Conservation (phyloP, 2,888 invertebrate genomes). For the Andrena fulva region DNA sequence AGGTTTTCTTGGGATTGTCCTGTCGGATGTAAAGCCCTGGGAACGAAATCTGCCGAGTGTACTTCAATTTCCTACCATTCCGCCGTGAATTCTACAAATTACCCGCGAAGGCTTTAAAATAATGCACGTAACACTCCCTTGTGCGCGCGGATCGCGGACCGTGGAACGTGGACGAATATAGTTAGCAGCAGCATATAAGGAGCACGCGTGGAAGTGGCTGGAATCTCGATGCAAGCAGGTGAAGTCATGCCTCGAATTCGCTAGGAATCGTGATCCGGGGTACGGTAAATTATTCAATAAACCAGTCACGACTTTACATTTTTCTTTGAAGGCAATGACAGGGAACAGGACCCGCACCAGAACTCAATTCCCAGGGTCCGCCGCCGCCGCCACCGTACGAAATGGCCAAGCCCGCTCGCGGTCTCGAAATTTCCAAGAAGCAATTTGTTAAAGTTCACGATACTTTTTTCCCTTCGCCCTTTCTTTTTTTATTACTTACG, state of each 20-base stretch:
- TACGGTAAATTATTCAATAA: conserved; percentile 57
- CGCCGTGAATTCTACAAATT: conserved; percentile 15
- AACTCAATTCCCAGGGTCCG: conserved; percentile 44
- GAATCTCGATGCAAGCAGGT: not conserved
- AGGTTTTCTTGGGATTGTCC: conserved; percentile 52
- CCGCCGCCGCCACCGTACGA: not conserved
- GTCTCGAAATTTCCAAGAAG: conserved; percentile 59
- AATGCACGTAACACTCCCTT: not conserved
- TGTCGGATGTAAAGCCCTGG: conserved; percentile 21
- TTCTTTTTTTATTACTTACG: conserved; percentile 62
- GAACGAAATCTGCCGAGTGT: conserved; percentile 31
- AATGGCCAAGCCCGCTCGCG: conserved; percentile 7
- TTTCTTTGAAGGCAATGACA: conserved; percentile 57
- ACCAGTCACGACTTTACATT: conserved; percentile 62
- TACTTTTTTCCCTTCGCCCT: conserved; percentile 19
- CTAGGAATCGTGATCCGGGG: conserved; percentile 12
- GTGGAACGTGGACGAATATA: too few relatives aligned
- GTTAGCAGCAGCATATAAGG: conserved; percentile 6
- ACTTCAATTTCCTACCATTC: conserved; percentile 25
- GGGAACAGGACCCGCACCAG: conserved; percentile 21
- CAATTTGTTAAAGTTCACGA: conserved; percentile 67
- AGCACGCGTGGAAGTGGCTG: conserved; percentile 2
- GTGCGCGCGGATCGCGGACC: not conserved
- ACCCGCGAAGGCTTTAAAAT: conserved; percentile 8
- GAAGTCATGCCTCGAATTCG: conserved; percentile 31